Conservation (phyloP, 2,888 invertebrate species). For the Nasonia oneida region DNA sequence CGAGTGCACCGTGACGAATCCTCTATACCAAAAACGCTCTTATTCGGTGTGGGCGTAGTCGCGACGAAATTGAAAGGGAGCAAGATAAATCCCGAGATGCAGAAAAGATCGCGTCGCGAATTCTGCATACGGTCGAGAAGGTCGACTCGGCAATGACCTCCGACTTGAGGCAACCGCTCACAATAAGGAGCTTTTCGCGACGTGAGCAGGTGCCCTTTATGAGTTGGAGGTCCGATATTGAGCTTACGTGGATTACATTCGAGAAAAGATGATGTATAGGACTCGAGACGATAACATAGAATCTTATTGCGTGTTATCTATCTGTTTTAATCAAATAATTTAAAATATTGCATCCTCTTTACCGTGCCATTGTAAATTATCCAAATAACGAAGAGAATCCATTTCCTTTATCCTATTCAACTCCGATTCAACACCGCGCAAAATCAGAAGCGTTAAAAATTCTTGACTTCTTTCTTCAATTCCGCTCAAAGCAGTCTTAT, state of each 20-base stretch:
- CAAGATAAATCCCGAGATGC: conserved; percentile 16
- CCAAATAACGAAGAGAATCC: too few relatives aligned
- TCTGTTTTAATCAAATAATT: too few relatives aligned
- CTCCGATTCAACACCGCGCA: too few relatives aligned
- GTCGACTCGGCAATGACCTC: conserved; percentile 25
- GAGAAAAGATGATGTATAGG: conserved; percentile 49
- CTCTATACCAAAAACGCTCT: neutral
- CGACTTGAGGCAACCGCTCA: neutral
- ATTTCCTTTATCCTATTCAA: too few relatives aligned
- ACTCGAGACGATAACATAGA: neutral
- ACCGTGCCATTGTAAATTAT: too few relatives aligned
- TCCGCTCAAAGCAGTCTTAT: neutral
- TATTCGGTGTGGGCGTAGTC: neutral
- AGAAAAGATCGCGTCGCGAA: conserved; percentile 28
- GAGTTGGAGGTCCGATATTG: conserved; percentile 72
- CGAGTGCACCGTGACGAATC: neutral
- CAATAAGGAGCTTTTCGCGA: neutral
- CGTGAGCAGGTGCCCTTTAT: conserved; percentile 69
- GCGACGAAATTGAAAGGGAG: conserved; percentile 10
- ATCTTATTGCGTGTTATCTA: too few relatives aligned
- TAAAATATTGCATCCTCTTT: too few relatives aligned
- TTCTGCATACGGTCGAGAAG: conserved; percentile 4
- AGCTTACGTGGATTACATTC: conserved; percentile 69
- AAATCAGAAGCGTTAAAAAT: too few relatives aligned
- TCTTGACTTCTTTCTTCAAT: too few relatives aligned